Conservation (phyloP, 2,797 vertebrate species). For the Etheostoma perlongum region DNA sequence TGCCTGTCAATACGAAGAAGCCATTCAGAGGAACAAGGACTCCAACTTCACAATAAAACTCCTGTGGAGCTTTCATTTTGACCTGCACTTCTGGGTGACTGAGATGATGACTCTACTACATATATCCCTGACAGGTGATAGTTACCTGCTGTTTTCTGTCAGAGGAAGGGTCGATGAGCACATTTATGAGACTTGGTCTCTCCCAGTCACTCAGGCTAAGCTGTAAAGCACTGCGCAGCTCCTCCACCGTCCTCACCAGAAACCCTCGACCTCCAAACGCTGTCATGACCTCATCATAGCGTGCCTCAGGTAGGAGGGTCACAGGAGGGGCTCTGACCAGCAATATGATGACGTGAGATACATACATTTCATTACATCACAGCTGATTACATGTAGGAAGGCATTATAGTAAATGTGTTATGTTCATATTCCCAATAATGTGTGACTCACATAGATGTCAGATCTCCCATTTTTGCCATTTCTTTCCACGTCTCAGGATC, state of each 20-base stretch:
- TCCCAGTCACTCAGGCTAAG: slow-evolving; percentile 86
- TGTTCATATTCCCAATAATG: background rate
- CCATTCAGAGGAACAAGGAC: background rate
- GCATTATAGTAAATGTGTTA: background rate
- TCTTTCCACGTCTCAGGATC: slow-evolving; percentile 89
- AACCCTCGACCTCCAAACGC: slow-evolving; percentile 94
- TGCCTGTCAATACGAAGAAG: too few species aligned
- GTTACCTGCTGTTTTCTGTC: slow-evolving; percentile 93
- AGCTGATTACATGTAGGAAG: background rate
- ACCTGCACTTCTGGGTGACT: background rate
- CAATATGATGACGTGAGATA: slow-evolving; percentile 1
- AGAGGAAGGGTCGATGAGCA: slow-evolving; percentile 92
- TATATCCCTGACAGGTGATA: background rate
- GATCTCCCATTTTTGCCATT: slow-evolving; percentile 88
- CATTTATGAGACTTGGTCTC: slow-evolving; percentile 91
- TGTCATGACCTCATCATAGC: slow-evolving; percentile 92
- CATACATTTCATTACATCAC: background rate
- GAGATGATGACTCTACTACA: too few species aligned
- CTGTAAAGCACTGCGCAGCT: slow-evolving; percentile 87
- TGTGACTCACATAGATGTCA: slow-evolving; percentile 86
- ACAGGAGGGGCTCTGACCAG: slow-evolving; percentile 89
- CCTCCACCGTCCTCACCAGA: slow-evolving; percentile 90
- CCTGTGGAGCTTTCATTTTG: background rate
- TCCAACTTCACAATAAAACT: background rate
- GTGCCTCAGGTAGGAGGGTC: slow-evolving; percentile 92